Evolutionary conservation across 1,140 invertebrate species (phyloP).

Genomic region (Euborellia annulipes): DNA sequence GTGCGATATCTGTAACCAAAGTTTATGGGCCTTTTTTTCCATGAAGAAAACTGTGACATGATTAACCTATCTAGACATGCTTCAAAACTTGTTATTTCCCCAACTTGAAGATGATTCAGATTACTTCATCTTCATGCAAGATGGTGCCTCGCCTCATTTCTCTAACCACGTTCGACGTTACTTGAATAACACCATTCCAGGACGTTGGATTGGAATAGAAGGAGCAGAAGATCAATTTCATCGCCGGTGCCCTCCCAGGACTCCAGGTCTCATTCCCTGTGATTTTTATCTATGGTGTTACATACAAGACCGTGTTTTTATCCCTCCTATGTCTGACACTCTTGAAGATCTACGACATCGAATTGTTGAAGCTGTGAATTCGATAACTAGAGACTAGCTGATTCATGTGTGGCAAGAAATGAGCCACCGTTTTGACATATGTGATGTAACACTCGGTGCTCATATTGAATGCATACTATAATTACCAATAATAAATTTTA

Average conservation of each 20-base stretch:
- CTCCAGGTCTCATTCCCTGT: constrained; percentile 15
- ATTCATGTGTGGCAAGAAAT: constrained; percentile 4
- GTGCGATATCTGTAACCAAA: constrained; percentile 1
- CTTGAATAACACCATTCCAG: constrained; percentile 22
- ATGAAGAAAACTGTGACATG: constrained; percentile 3
- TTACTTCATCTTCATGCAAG: constrained; percentile 22
- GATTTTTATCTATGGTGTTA: constrained; percentile 19
- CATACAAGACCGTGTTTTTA: constrained; percentile 14
- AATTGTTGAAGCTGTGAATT: constrained; percentile 2
- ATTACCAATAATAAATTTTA: not conserved
- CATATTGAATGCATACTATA: constrained; percentile 1
- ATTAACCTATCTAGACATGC: constrained; percentile 2
- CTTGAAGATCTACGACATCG: constrained; percentile 2
- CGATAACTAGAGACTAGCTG: constrained; percentile 1
- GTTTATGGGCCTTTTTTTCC: constrained; percentile 10
- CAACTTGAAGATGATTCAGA: constrained; percentile 2
- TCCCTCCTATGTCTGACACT: constrained; percentile 3
- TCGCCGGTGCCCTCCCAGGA: constrained; percentile 14
- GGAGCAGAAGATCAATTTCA: constrained; percentile 10
- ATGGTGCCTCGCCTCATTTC: constrained; percentile 26
- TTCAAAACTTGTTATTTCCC: constrained; percentile 5
- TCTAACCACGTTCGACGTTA: constrained; percentile 16
- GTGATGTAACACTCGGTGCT: not conserved
- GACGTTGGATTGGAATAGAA: constrained; percentile 25
- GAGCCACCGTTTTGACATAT: not conserved